These are phyloP conservation scores for Ginglymostoma cirratum DNA, from an alignment of 2,113 vertebrate genomes.

Conservation along the genomic window DNA sequence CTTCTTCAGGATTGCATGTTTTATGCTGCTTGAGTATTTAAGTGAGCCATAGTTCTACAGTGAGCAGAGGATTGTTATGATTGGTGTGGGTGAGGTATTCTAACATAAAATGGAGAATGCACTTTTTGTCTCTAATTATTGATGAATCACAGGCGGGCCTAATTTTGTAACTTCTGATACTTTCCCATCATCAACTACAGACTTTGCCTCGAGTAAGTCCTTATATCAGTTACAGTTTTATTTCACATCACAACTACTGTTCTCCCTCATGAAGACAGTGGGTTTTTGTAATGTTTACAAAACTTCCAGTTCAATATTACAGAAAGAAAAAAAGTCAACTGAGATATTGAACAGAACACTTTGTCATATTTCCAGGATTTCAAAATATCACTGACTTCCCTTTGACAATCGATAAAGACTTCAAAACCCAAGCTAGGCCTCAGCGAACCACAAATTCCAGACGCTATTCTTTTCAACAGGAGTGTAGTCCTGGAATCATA, in stretches of 20 bases:
- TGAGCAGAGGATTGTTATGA: neutral
- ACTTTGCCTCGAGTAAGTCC: neutral
- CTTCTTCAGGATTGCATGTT: neutral
- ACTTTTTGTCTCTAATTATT: neutral
- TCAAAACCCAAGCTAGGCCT: neutral
- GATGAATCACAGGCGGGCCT: neutral
- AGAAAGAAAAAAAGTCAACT: neutral
- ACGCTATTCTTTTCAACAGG: neutral
- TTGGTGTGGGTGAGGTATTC: neutral
- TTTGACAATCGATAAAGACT: neutral
- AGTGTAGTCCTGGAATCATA: neutral
- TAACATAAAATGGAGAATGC: neutral
- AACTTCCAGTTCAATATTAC: neutral
- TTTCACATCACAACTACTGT: neutral
- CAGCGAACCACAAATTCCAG: neutral
- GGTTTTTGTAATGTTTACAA: neutral
- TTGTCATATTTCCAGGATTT: neutral
- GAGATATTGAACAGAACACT: neutral
- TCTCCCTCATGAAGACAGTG: neutral
- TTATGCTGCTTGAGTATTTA: conserved; percentile 7
- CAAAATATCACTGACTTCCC: neutral
- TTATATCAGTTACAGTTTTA: neutral
- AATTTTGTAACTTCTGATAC: neutral
- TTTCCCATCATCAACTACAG: neutral
- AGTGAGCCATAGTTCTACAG: neutral